Evolutionary conservation across 2,113 vertebrate genomes (phyloP), one percentile per base, ranked within the genome.

Genomic region (Gorilla gorilla): DNA sequence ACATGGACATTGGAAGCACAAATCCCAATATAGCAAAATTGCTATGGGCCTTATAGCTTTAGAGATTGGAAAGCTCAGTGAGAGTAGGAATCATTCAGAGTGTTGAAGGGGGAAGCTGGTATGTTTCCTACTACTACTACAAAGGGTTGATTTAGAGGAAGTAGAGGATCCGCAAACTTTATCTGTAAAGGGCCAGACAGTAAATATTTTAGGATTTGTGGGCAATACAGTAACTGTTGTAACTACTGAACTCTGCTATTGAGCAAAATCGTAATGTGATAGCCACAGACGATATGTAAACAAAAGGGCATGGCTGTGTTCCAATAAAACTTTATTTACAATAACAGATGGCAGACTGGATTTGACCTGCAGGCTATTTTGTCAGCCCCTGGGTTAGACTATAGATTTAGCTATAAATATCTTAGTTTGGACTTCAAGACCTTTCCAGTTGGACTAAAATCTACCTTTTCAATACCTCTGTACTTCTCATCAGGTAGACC

Each of bases 281-380:
- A 85, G 2, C 23, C 89, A 94, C 8, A 52, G 23, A 83, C 20
- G 84, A 59, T 22, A 68, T 48, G 32, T 35, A 94, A 95, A 93
- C 22, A 50, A 80, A 83, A 79, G 10, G 23, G 2, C 27, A 45
- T 64, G 22, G 81, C n/a, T 84, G 7, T 59, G 14, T 79, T 73
- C 45, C 64, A 90, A 59, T 61, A 61, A 96, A 94, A 64, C 40
- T 80, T 96, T 79, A 95, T 86, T 92, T 78, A 55, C 8, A 72
- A 20, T 50, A 79, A 57, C 50, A 72, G 2, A 66, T 83, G 81
- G n/a, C 27, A 22, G 25, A 23, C 43, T 82, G 45, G 43, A 59
- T 88, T 90, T 80, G 89, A 87, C 38, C 57, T 55, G 25, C 9
- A 30, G 13, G 30, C 45, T 89, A n/a, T 59, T 82, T 94, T 59